Evolutionary conservation across 1,140 invertebrate genomes (phyloP).

Genomic region (Plodia interpunctella): DNA sequence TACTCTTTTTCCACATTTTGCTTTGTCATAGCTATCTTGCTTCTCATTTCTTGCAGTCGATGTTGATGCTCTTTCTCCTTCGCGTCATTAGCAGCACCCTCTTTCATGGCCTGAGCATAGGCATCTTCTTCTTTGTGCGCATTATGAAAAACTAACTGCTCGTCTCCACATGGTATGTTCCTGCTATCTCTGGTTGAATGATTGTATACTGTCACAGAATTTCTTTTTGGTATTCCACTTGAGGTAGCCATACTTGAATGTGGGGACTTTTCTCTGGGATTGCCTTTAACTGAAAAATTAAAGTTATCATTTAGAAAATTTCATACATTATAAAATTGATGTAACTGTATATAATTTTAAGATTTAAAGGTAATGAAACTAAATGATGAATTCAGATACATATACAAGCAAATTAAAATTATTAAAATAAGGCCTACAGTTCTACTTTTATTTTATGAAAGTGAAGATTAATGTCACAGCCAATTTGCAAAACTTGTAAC

Average conservation of each 20-base stretch:
- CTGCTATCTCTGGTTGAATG: slow-evolving; percentile 55
- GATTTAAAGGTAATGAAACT: too few species aligned
- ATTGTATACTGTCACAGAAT: slow-evolving; percentile 53
- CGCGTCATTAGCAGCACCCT: slow-evolving; percentile 28
- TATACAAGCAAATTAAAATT: too few species aligned
- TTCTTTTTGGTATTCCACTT: slow-evolving; percentile 30
- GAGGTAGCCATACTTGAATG: slow-evolving; percentile 18
- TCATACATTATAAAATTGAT: too few species aligned
- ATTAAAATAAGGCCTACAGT: too few species aligned
- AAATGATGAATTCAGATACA: too few species aligned
- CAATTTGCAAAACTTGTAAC: slow-evolving; percentile 14
- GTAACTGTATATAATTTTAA: too few species aligned
- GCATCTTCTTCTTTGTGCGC: slow-evolving; percentile 51
- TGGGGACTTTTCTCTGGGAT: slow-evolving; percentile 27
- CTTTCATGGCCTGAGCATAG: slow-evolving; percentile 56
- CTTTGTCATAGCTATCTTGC: slow-evolving; percentile 56
- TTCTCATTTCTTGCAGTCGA: slow-evolving; percentile 45
- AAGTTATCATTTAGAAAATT: not conserved
- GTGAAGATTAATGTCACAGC: not conserved
- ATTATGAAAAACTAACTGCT: slow-evolving; percentile 45
- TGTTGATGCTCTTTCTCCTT: slow-evolving; percentile 34
- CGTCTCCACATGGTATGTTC: slow-evolving; percentile 33
- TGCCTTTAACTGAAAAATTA: slow-evolving; percentile 34
- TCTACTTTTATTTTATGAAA: too few species aligned
- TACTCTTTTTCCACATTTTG: slow-evolving; percentile 69